These are phyloP conservation scores for Synchiropus splendidus DNA, from an alignment of 2,113 vertebrate species.

Conservation along the genomic window DNA sequence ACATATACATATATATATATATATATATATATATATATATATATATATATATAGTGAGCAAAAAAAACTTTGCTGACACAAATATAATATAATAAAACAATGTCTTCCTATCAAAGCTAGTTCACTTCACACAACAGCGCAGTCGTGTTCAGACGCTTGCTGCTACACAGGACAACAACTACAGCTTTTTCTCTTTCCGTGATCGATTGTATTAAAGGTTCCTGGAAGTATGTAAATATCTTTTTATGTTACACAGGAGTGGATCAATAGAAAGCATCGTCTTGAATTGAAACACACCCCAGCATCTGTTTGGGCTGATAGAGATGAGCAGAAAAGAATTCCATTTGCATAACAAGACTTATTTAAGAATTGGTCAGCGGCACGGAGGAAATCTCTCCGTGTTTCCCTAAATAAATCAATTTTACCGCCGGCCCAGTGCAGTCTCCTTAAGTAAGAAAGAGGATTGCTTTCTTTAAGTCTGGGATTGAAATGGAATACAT, in stretches of 20 bases:
- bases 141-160: no score
- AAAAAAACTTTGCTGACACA: no score
- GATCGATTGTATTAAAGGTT: neutral
- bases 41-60: no score
- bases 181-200: no score
- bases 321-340: conserved; percentile 16
- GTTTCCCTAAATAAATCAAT: conserved; percentile 58
- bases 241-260: neutral
- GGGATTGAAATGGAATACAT: conserved; percentile 63
- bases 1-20: no score
- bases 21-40: no score
- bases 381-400: conserved; percentile 31
- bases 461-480: conserved; percentile 61
- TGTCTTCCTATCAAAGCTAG: no score
- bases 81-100: no score
- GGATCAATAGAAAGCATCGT: conserved; percentile 15
- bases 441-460: conserved; percentile 57
- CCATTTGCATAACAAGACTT: conserved; percentile 39
- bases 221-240: neutral
- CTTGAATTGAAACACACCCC: neutral
- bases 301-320: conserved; percentile 9
- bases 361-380: conserved; percentile 47
- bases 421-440: conserved; percentile 29
- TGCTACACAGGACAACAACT: no score
- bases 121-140: no score